phyloP scores from a whole-genome alignment of 2,888 invertebrate species.

The Bombylius discolor region DNA sequence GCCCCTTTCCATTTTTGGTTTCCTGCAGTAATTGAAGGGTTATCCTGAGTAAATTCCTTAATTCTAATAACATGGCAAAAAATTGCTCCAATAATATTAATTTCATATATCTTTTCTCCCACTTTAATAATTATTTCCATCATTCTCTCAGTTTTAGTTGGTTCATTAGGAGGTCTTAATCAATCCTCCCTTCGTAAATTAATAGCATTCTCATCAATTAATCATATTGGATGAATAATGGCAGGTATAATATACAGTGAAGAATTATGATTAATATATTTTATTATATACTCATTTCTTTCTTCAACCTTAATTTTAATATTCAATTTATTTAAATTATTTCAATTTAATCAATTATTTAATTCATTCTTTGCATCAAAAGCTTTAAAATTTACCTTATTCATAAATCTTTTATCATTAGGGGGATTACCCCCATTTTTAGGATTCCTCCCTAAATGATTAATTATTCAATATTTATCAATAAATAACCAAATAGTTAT shows the following conservation, averaged over 20 bases:
- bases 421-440: constrained; percentile 47
- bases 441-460: constrained; percentile 50
- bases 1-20: constrained; percentile 49
- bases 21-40: constrained; percentile 44
- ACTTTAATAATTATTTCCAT: constrained; percentile 37
- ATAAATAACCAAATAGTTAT: constrained; percentile 35
- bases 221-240: constrained; percentile 48
- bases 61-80: constrained; percentile 51
- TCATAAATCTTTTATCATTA: constrained; percentile 44
- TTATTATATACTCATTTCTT: constrained; percentile 38
- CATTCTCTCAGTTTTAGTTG: constrained; percentile 38
- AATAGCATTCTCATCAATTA: constrained; percentile 49
- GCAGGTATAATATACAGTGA: constrained; percentile 37
- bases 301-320: constrained; percentile 37
- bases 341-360: constrained; percentile 42
- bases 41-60: constrained; percentile 44
- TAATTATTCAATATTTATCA: constrained; percentile 42
- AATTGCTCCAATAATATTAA: constrained; percentile 46
- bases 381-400: constrained; percentile 39
- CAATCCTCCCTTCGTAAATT: constrained; percentile 45
- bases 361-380: constrained; percentile 28
- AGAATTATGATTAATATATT: constrained; percentile 39
- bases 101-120: constrained; percentile 38
- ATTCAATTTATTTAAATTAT: constrained; percentile 40
- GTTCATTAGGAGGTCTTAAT: constrained; percentile 41